These are phyloP conservation scores for Amphibalanus amphitrite DNA, from an alignment of 1,140 invertebrate genomes.

Conservation along the genomic window DNA sequence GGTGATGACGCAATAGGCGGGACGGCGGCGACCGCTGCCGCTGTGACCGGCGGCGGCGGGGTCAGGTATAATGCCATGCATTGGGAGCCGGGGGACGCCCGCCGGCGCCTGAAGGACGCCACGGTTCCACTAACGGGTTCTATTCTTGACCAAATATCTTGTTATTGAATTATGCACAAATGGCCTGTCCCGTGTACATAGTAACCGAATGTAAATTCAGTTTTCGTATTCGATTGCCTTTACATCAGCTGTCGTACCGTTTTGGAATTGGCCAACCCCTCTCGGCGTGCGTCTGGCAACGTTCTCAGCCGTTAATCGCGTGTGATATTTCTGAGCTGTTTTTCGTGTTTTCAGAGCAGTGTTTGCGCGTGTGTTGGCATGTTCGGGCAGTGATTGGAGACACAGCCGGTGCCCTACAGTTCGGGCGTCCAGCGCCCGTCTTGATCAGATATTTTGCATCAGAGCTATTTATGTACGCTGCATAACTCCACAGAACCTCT, in stretches of 20 bases:
- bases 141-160: constrained; percentile 2
- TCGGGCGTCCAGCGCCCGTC: too few species aligned
- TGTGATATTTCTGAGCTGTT: background rate
- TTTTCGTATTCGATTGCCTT: background rate
- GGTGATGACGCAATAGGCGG: too few species aligned
- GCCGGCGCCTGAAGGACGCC: background rate
- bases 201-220: background rate
- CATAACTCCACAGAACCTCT: too few species aligned
- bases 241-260: background rate
- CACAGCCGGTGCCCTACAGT: too few species aligned
- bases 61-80: background rate
- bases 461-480: too few species aligned
- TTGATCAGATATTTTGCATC: too few species aligned
- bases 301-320: background rate
- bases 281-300: background rate
- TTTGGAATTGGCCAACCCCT: background rate
- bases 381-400: too few species aligned
- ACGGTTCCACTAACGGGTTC: background rate
- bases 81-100: background rate
- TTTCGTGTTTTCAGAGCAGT: background rate
- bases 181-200: background rate
- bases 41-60: too few species aligned
- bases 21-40: too few species aligned
- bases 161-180: constrained; percentile 2
- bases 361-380: too few species aligned